These are phyloP conservation scores for Protomyctophum bolini DNA, from an alignment of 2,113 vertebrate genomes.

Conservation along the genomic window DNA sequence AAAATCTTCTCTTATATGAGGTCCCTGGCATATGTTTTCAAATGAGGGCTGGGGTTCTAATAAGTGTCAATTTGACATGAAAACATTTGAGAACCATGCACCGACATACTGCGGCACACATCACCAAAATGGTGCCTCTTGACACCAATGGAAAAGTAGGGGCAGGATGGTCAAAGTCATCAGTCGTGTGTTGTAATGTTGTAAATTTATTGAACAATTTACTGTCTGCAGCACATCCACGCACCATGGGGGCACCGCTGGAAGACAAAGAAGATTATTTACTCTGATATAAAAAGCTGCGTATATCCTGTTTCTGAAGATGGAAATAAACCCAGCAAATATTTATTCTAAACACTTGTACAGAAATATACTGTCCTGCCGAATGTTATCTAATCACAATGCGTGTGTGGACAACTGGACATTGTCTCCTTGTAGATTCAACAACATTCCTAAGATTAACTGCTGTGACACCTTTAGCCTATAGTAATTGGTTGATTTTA, in stretches of 20 bases:
- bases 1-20: background rate
- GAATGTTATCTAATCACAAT: slow-evolving; percentile 22
- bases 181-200: slow-evolving; percentile 46
- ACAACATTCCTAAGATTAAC: slow-evolving; percentile 8
- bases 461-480: slow-evolving; percentile 46
- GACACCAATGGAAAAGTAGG: slow-evolving; percentile 54
- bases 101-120: background rate
- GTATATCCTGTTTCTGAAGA: slow-evolving; percentile 68
- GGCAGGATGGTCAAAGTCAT: slow-evolving; percentile 58
- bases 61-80: too few species aligned
- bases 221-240: slow-evolving; percentile 74
- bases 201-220: slow-evolving; percentile 51
- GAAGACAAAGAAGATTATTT: slow-evolving; percentile 69
- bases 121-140: slow-evolving; percentile 20
- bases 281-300: slow-evolving; percentile 74
- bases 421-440: slow-evolving; percentile 17
- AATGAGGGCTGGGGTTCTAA: too few species aligned
- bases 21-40: too few species aligned
- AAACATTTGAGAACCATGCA: too few species aligned
- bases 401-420: slow-evolving; percentile 57
- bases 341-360: slow-evolving; percentile 47
- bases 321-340: slow-evolving; percentile 69
- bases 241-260: slow-evolving; percentile 53
- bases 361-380: slow-evolving; percentile 27
- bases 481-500: slow-evolving; percentile 24